Evolutionary conservation across 2,797 vertebrate genomes (phyloP).

Genomic region (Ctenopoma kingsleyae): DNA sequence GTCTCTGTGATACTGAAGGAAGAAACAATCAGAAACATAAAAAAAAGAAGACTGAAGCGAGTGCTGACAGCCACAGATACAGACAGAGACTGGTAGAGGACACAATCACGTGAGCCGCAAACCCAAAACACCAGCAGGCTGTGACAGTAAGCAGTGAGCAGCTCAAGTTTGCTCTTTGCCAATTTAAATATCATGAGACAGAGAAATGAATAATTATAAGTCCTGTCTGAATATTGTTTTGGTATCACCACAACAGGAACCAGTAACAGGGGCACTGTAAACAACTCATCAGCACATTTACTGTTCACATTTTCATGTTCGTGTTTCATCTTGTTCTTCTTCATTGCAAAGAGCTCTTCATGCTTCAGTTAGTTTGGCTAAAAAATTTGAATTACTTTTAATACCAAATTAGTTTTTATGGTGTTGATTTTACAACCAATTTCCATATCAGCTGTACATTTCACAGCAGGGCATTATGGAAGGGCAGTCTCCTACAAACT

Average conservation of each 20-base stretch:
- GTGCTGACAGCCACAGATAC: not conserved
- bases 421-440: not conserved
- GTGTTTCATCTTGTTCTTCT: not conserved
- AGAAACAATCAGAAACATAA: not conserved
- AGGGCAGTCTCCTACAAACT: too few species aligned
- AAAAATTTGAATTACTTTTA: not conserved
- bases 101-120: not conserved
- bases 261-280: constrained; percentile 29
- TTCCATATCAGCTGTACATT: not conserved
- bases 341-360: not conserved
- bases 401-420: not conserved
- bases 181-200: constrained; percentile 16
- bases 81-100: constrained; percentile 4
- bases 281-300: constrained; percentile 44
- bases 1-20: not conserved
- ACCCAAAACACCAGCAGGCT: constrained; percentile 16
- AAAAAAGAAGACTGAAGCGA: not conserved
- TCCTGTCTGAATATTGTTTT: not conserved
- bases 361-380: not conserved
- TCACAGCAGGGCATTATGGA: too few species aligned
- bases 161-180: not conserved
- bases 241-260: not conserved
- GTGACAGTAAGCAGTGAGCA: not conserved
- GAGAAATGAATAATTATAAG: not conserved
- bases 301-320: too few species aligned